Evolutionary conservation across 2,888 invertebrate species (phyloP).

Genomic region (Lasioglossum calceatum): DNA sequence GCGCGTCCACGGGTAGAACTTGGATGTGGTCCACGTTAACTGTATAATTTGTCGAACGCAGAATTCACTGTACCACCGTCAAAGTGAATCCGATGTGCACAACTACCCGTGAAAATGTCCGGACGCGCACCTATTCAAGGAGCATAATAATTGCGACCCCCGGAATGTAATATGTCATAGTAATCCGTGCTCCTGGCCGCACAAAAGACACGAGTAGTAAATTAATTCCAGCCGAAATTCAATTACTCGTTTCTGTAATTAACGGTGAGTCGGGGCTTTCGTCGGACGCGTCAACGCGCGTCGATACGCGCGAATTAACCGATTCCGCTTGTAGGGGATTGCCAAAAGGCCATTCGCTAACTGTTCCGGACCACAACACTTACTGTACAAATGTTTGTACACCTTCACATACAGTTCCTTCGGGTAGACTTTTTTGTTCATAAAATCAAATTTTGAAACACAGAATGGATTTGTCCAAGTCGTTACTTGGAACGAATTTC

Average conservation of each 20-base stretch:
- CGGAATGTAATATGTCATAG: constrained; percentile 40
- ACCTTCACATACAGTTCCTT: too few relatives aligned
- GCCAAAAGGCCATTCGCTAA: neutral
- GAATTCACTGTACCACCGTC: constrained; percentile 58
- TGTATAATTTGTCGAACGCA: constrained; percentile 52
- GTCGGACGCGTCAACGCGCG: neutral
- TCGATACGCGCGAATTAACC: neutral
- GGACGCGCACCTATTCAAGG: constrained; percentile 29
- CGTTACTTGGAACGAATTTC: too few relatives aligned
- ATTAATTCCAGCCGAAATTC: constrained; percentile 19
- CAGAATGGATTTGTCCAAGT: too few relatives aligned
- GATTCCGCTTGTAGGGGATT: neutral
- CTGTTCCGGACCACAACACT: neutral
- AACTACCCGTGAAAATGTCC: constrained; percentile 45
- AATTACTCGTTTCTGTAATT: constrained; percentile 14
- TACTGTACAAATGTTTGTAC: too few relatives aligned
- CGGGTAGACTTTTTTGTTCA: too few relatives aligned
- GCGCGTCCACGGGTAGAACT: constrained; percentile 39
- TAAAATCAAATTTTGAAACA: too few relatives aligned
- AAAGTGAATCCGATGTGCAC: constrained; percentile 67
- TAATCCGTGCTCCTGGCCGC: constrained; percentile 21
- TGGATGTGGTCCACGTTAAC: constrained; percentile 58
- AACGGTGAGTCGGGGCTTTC: constrained; percentile 6
- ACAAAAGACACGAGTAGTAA: constrained; percentile 18
- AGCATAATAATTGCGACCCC: constrained; percentile 43